Base-by-base conservation (phyloP, 2,888 invertebrate species). In the Agelastica alni region DNA sequence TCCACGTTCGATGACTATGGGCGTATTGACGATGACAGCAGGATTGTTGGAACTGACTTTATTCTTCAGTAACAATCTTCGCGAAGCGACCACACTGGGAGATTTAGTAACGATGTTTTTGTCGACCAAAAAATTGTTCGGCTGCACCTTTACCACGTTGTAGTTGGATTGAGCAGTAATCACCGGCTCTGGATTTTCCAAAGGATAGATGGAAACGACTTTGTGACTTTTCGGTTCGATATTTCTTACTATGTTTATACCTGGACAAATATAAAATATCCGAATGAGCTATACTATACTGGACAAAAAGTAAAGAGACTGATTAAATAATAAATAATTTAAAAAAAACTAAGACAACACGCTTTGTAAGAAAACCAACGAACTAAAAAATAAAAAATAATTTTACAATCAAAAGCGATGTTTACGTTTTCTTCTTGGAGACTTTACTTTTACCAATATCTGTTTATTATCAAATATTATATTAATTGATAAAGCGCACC, bases 71-170 rank as follows among this genome's bases (percentile, higher is more conserved):
- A 49, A 42, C n/a, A 18, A 14, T 20, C 43, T 49, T 12, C 56
- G 53, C 7, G 59, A 56, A 53, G 61, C 59, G 16, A 57, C 49
- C 6, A 59, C 51, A 47, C 64, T 65, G 10, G 64, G 61, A 17
- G 37, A 20, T 17, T 39, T 39, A 10, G 18, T 20, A 10, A 20
- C 12, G 12, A 39, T 20, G 9, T 59, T 63, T 41, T 62, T 62
- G 34, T 68, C 63, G 5, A 59, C 63, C 47, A 76, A 57, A 61
- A 74, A 75, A 65, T 76, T 76, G 58, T 76, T 76, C 9, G 76
- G 75, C 58, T 75, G 74, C 7, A 76, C 76, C 64, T 75, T 71
- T 7, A 69, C 71, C n/a, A 72, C 58, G 53, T 70, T 70, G 41
- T 67, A 63, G 30, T 51, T 47, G 13, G 60, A 54, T 52, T 60